Evolutionary conservation across 2,888 invertebrate species (phyloP), one percentile per base, ranked within the genome.

Genomic region (Harmothoe impar): DNA sequence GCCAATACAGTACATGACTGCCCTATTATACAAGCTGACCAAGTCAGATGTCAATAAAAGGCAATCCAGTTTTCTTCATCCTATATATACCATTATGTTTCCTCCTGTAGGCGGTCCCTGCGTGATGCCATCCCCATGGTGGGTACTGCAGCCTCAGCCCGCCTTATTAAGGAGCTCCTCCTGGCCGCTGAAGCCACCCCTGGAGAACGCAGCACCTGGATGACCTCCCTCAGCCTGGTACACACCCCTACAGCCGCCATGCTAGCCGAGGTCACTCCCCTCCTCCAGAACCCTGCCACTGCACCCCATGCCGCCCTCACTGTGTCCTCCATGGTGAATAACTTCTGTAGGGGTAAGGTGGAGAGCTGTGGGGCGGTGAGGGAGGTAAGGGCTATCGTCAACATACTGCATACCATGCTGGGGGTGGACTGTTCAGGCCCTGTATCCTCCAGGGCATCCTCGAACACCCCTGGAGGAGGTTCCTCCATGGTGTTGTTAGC

Each of bases 61-160:
- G n/a, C n/a, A n/a, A n/a, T n/a, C n/a, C n/a, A n/a, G n/a, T n/a
- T n/a, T n/a, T n/a, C n/a, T n/a, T n/a, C n/a, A n/a, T n/a, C n/a
- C n/a, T 15, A 62, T 62, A 43, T 43, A 10, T 43, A 7, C 10
- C 10, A 43, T 43, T 3, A 72, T 33, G 5, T 20, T 12, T 92
- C 20, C 68, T 68, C 33, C n/a, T 92, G 7, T 93, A 97, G 97
- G 93, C 97, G 97, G 93, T 97, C 98, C 7, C 97, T 98, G 95
- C 95, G 98, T 92, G 98, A 98, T 95, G 98, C 98, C 0, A 96
- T 99, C 12, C 98, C 99, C 0, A 98, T 98, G 95, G 97, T 98
- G 72, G 98, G 98, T 3, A 98, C 98, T 92, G 97, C 97, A 0
- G 98, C 98, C 0, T 97, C 98, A 0, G 97, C 98, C 23, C 97